Conservation (phyloP, 2,113 vertebrate species). For the Chrysemys picta region DNA sequence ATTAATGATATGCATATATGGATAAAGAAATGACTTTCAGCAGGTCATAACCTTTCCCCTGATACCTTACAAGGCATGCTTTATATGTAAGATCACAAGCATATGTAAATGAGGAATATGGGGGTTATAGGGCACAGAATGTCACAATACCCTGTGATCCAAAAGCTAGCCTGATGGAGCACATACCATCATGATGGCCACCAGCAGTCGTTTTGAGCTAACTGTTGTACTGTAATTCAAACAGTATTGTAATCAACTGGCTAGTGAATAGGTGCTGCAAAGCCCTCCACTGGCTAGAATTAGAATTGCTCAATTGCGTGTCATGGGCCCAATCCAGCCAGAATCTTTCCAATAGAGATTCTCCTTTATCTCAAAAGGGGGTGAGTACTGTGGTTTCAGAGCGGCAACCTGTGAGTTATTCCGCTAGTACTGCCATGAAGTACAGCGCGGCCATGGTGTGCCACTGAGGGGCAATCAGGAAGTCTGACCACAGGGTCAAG, state of each 20-base stretch:
- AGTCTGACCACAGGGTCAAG: neutral
- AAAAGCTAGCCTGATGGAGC: neutral
- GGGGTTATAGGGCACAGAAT: too few relatives aligned
- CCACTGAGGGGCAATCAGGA: neutral
- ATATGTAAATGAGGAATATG: too few relatives aligned
- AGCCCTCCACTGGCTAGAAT: neutral
- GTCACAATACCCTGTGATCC: neutral
- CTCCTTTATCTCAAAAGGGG: neutral
- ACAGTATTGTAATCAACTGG: rapidly evolving
- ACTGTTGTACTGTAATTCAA: neutral
- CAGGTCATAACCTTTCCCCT: too few relatives aligned
- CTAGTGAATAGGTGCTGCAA: rapidly evolving
- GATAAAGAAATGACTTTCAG: too few relatives aligned
- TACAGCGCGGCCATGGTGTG: neutral
- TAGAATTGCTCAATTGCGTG: neutral
- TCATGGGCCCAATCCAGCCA: neutral
- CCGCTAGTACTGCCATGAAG: rapidly evolving
- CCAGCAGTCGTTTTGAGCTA: neutral
- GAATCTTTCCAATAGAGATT: too few relatives aligned
- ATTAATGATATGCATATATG: too few relatives aligned
- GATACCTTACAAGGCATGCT: too few relatives aligned
- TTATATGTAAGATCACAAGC: too few relatives aligned
- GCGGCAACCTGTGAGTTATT: neutral
- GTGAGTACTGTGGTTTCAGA: neutral
- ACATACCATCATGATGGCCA: neutral